These are phyloP conservation scores for Himantopus leucocephalus DNA, from an alignment of 2,113 vertebrate genomes.

Conservation along the genomic window DNA sequence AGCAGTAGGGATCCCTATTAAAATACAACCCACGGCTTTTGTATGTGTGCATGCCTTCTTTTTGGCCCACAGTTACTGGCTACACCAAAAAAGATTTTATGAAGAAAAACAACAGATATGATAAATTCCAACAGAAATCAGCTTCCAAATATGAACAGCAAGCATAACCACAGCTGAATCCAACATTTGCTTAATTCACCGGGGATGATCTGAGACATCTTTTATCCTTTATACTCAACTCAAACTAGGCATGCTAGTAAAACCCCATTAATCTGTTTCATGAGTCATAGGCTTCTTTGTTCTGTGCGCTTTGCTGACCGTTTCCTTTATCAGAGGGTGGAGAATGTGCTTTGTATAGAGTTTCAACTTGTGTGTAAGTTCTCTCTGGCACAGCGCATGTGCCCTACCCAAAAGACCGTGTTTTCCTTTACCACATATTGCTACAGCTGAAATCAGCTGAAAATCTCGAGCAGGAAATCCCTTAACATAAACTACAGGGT, in stretches of 20 bases:
- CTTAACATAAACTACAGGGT: accelerated
- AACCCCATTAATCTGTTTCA: slow-evolving; percentile 27
- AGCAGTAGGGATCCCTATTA: slow-evolving; percentile 61
- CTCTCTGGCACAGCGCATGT: neutral
- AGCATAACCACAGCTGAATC: slow-evolving; percentile 2
- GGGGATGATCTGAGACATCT: neutral
- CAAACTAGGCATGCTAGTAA: slow-evolving; percentile 1
- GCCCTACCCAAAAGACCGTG: neutral
- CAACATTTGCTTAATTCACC: slow-evolving; percentile 6
- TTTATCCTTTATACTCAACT: slow-evolving; percentile 23
- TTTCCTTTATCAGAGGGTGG: slow-evolving; percentile 34
- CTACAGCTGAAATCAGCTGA: neutral
- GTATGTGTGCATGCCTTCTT: slow-evolving; percentile 18
- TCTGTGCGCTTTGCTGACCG: neutral
- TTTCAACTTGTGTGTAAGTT: neutral
- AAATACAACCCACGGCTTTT: slow-evolving; percentile 50
- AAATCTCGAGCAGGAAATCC: neutral
- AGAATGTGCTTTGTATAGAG: slow-evolving; percentile 32
- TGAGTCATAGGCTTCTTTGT: slow-evolving; percentile 56
- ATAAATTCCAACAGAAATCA: slow-evolving; percentile 27
- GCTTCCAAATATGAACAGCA: neutral
- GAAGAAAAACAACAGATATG: slow-evolving; percentile 42
- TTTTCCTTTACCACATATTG: neutral
- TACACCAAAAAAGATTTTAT: slow-evolving; percentile 9
- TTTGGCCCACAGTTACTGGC: neutral